Evolutionary conservation across 2,888 invertebrate species (phyloP), one percentile per base, ranked within the genome.

Genomic region (Anthophora plumipes): DNA sequence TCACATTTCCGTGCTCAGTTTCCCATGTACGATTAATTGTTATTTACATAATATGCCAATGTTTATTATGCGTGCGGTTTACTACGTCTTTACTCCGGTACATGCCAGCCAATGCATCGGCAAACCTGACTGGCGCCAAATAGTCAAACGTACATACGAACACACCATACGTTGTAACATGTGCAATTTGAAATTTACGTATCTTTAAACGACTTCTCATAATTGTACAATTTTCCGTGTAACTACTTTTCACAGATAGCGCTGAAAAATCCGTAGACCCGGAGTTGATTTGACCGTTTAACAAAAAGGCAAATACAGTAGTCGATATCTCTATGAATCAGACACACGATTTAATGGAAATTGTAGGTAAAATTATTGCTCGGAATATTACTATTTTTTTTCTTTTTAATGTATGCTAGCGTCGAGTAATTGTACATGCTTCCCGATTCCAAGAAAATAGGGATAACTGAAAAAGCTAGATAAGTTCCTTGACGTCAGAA

Each of bases 21-120:
- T n/a, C 0, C 6, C 0, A 1, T 0, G 17, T 48, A 63, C 14
- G 17, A 31, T 76, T 22, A n/a, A 39, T 75, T 61, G 46, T 25
- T n/a, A 71, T 72, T 72, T 75, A 72, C 48, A 55, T 63, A 48
- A 63, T 20, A 20, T 4, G 7, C 6, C 12, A 61, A 20, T 63
- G 25, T 41, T 48, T 63, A 12, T 68, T 31, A 22, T 20, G 7
- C 9, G n/a, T 14, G 7, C 14, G 8, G 8, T 5, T 7, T 9
- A 25, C 17, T 22, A 20, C n/a, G 25, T 9, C 17, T 64, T 37
- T 66, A 37, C 1, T 54, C 3, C 1, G 17, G 41, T n/a, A 12
- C 14, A 39, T 54, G 37, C n/a, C 60, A 5, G 5, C 14, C 25
- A 17, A 20, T 11, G 7, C 14, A 14, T 41, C 12, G 70, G 25